phyloP scores from a whole-genome alignment of 2,888 invertebrate genomes.

The Polydrusus cervinus region DNA sequence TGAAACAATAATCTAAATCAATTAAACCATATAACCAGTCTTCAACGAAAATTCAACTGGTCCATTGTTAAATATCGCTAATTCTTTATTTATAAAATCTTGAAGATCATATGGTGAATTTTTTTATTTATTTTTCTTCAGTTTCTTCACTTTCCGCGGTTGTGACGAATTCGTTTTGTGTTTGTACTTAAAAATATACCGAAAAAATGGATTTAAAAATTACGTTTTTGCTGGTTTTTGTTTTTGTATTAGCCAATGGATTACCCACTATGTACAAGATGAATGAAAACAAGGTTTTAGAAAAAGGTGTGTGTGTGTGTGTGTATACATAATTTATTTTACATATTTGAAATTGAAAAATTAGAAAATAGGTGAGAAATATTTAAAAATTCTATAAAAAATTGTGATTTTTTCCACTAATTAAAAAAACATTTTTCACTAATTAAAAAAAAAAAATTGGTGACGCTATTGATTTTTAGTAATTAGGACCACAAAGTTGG shows the following conservation, averaged over 20 bases:
- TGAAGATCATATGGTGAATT: constrained; percentile 37
- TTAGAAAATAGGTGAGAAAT: too few species aligned
- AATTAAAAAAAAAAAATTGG: too few species aligned
- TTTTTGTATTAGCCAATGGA: constrained; percentile 32
- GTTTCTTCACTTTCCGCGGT: constrained; percentile 17
- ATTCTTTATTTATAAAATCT: constrained; percentile 44
- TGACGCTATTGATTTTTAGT: too few species aligned
- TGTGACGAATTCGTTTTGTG: not conserved
- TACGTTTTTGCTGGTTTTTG: constrained; percentile 42
- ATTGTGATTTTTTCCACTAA: too few species aligned
- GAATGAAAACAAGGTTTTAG: constrained; percentile 53
- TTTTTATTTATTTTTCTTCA: constrained; percentile 39
- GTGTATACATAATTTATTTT: too few species aligned
- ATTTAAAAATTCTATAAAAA: too few species aligned
- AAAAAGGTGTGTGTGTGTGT: constrained; percentile 49
- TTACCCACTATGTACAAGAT: constrained; percentile 55
- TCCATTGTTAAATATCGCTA: constrained; percentile 37
- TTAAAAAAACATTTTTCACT: too few species aligned
- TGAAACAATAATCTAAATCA: constrained; percentile 8
- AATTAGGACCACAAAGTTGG: too few species aligned
- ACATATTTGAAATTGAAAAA: too few species aligned
- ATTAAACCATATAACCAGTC: not conserved
- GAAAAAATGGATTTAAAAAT: constrained; percentile 47
- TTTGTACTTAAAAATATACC: not conserved
- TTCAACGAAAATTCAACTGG: constrained; percentile 10